phyloP scores from a whole-genome alignment of 2,797 vertebrate genomes.

The Adrianichthys oophorus region DNA sequence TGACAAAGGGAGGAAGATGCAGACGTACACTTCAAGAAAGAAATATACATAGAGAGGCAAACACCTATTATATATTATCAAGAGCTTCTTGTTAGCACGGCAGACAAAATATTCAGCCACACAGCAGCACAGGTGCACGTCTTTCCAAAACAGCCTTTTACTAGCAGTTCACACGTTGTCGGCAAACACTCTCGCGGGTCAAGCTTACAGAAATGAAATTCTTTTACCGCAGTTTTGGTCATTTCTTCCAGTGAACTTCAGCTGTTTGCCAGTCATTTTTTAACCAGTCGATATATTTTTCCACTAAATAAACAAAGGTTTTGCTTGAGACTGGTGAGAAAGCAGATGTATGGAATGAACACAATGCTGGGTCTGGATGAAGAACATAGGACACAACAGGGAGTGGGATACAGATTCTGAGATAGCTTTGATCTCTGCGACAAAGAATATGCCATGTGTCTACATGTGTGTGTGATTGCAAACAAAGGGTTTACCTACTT shows the following conservation, averaged over 20 bases:
- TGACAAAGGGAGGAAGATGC: constrained; percentile 49
- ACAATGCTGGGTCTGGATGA: constrained; percentile 8
- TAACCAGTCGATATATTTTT: too few relatives aligned
- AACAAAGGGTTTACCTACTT: constrained; percentile 32
- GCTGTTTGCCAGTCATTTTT: too few relatives aligned
- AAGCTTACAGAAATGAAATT: constrained; percentile 31
- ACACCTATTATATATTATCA: constrained; percentile 59
- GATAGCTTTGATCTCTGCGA: constrained; percentile 59
- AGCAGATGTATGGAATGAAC: constrained; percentile 4
- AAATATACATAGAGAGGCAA: constrained; percentile 36
- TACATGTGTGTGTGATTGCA: constrained; percentile 6
- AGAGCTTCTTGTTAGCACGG: constrained; percentile 57
- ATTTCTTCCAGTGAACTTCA: constrained; percentile 21
- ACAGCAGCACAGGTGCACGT: constrained; percentile 25
- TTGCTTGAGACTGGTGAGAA: background rate
- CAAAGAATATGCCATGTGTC: constrained; percentile 33
- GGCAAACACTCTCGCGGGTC: constrained; percentile 20
- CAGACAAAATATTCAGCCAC: constrained; percentile 37
- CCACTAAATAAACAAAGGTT: background rate
- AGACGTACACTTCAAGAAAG: constrained; percentile 34
- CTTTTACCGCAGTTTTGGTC: constrained; percentile 23
- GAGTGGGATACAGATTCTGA: constrained; percentile 37
- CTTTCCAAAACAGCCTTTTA: constrained; percentile 42
- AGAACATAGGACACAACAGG: constrained; percentile 35
- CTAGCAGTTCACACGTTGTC: constrained; percentile 37